Evolutionary conservation across 2,113 vertebrate genomes (phyloP).

Genomic region (Coryphaenoides rupestris): DNA sequence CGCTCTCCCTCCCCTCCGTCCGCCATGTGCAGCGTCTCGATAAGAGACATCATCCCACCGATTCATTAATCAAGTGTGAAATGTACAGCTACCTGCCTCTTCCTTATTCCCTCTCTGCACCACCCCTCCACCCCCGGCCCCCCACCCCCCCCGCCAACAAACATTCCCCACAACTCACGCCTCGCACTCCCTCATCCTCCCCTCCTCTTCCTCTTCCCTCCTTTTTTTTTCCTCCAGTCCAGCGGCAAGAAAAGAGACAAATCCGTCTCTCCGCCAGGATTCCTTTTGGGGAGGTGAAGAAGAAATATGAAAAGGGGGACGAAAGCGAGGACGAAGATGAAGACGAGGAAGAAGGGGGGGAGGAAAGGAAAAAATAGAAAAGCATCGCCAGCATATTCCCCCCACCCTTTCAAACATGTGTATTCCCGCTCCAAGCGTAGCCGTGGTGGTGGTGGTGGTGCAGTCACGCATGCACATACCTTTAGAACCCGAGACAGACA

Average conservation of each 20-base stretch:
- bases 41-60: constrained; percentile 73
- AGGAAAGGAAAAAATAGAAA: not conserved
- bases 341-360: too few relatives aligned
- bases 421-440: too few relatives aligned
- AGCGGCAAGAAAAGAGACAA: constrained; percentile 51
- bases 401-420: not conserved
- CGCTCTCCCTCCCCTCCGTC: constrained; percentile 61
- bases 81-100: constrained; percentile 69
- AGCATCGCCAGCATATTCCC: not conserved
- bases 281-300: constrained; percentile 17
- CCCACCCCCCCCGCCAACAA: not conserved
- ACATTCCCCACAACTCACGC: too few relatives aligned
- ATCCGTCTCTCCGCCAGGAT: constrained; percentile 50
- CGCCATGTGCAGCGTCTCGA: constrained; percentile 69
- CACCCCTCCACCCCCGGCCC: constrained; percentile 39
- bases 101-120: constrained; percentile 62
- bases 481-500: not conserved
- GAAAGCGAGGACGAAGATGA: too few relatives aligned
- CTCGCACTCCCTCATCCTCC: not conserved
- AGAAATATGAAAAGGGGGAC: too few relatives aligned
- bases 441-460: too few relatives aligned
- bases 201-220: constrained; percentile 10
- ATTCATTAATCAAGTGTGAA: constrained; percentile 76
- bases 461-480: not conserved
- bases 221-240: constrained; percentile 28